Percentiles rank a stretch among this genome's conserved stretches.
Evolutionary conservation across 2,113 vertebrate genomes (phyloP).

Genomic region (Amphilophus citrinellus): DNA sequence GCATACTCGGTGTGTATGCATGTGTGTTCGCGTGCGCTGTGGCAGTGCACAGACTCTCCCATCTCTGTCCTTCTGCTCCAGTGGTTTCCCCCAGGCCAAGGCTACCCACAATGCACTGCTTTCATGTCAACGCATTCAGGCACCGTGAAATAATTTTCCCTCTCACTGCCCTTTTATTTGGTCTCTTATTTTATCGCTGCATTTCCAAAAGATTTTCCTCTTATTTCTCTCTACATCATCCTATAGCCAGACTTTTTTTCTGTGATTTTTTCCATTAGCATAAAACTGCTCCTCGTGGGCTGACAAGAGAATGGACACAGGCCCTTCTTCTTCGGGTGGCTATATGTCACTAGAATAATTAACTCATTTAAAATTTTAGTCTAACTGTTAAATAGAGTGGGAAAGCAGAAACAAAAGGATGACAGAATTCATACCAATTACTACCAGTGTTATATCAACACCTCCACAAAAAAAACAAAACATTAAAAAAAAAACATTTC

Average conservation of each 20-base stretch:
- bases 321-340: not conserved
- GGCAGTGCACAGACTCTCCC: conserved; percentile 70
- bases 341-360: not conserved
- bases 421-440: not conserved
- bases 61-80: conserved; percentile 78
- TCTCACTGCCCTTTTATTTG: conserved; percentile 58
- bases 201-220: conserved; percentile 16
- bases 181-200: conserved; percentile 37
- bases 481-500: not conserved
- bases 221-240: not conserved
- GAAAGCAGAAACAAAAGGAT: not conserved
- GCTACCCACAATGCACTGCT: conserved; percentile 76
- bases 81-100: conserved; percentile 71
- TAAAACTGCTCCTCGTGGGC: not conserved
- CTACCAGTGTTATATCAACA: not conserved
- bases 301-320: not conserved
- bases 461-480: no score
- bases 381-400: not conserved
- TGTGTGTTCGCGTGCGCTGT: conserved; percentile 15
- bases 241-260: not conserved
- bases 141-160: conserved; percentile 71
- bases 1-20: conserved; percentile 13
- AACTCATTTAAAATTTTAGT: not conserved
- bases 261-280: conserved; percentile 18
- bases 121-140: conserved; percentile 71